A percentile compares a stretch with the other conserved stretches of the same genome.
Conservation (phyloP, 2,797 vertebrate species). For the Crocodylus rhombifer region DNA sequence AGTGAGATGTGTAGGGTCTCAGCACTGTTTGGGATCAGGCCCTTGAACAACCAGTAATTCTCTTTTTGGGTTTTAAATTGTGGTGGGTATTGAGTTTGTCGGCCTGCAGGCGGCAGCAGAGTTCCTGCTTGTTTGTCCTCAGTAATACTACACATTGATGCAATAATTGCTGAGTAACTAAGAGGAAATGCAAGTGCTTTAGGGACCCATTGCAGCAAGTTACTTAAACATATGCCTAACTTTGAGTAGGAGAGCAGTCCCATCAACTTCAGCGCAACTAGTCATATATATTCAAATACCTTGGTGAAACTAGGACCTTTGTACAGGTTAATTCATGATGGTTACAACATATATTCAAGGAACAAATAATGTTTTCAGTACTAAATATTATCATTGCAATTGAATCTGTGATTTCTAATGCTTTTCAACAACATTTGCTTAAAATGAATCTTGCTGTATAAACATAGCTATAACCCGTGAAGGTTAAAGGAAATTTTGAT, state of each 20-base stretch:
- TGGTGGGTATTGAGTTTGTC: not conserved
- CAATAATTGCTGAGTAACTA: not conserved
- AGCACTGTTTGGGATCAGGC: not conserved
- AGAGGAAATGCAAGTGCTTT: not conserved
- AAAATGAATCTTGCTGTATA: fast-evolving
- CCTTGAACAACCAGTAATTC: not conserved
- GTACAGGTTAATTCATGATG: not conserved
- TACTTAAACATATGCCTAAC: not conserved
- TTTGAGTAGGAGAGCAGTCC: not conserved
- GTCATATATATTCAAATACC: not conserved
- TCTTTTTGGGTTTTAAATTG: not conserved
- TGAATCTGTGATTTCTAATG: fast-evolving
- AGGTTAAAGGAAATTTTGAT: not conserved
- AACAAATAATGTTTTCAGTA: not conserved
- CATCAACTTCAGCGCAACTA: fast-evolving
- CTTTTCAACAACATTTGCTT: not conserved
- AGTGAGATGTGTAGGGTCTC: not conserved
- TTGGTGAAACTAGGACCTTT: not conserved
- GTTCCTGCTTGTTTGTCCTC: fast-evolving
- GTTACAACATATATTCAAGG: not conserved
- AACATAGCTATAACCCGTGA: not conserved
- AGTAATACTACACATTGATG: fast-evolving
- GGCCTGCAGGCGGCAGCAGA: slow-evolving; percentile 51
- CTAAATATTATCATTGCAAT: fast-evolving
- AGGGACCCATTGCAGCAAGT: not conserved